Conservation (phyloP, 64 coral and sea anemone genomes). For the Porites australiensis region DNA sequence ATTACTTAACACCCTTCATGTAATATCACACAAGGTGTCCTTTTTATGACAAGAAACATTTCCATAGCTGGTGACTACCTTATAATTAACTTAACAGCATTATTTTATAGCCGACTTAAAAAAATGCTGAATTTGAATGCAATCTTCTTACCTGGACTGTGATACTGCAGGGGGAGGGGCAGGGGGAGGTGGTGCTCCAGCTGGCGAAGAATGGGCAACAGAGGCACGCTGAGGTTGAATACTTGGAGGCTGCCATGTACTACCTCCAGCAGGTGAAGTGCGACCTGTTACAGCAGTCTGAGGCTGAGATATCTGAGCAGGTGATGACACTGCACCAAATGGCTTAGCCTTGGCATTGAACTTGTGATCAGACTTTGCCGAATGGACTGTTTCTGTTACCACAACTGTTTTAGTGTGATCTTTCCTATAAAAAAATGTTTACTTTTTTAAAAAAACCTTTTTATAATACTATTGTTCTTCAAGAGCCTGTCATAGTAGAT, state of each 20-base stretch:
- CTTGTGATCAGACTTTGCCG: constrained; percentile 83
- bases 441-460: background rate
- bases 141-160: background rate
- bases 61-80: no score
- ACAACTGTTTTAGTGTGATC: constrained; percentile 4
- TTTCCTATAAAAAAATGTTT: background rate
- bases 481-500: no score
- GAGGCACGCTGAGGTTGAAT: constrained; percentile 27
- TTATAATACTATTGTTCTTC: no score
- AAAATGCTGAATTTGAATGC: background rate
- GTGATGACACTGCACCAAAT: constrained; percentile 78
- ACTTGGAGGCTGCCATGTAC: constrained; percentile 31
- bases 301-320: constrained; percentile 14
- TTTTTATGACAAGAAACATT: no score
- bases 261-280: constrained; percentile 59
- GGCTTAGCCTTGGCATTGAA: constrained; percentile 95
- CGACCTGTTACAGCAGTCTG: constrained; percentile 42
- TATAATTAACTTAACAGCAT: no score
- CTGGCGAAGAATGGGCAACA: constrained; percentile 25
- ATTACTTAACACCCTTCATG: no score
- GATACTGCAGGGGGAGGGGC: background rate
- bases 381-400: constrained; percentile 84
- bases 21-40: no score
- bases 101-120: no score
- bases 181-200: constrained; percentile 11